A percentile compares a stretch with the other conserved stretches of the same genome.
phyloP scores from a whole-genome alignment of 2,797 vertebrate species.

The Danio kyathit region DNA sequence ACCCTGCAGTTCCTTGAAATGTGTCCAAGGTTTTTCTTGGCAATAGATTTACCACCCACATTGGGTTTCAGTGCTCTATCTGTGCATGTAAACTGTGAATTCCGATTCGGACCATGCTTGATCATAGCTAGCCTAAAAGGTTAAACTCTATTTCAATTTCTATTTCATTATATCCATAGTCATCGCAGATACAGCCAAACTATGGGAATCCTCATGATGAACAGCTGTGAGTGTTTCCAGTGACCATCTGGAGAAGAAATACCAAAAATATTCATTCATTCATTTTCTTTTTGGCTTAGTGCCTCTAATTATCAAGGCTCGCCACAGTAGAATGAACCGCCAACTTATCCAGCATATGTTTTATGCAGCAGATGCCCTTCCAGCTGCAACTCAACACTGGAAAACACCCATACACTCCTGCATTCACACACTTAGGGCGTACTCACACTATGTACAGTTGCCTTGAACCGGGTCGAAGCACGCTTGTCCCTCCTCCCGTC shows the following conservation, averaged over 20 bases:
- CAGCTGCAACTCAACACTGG: too few species aligned
- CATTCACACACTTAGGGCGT: too few species aligned
- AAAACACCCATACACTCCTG: too few species aligned
- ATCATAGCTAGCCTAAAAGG: slow-evolving; percentile 32
- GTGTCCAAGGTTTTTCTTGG: slow-evolving; percentile 35
- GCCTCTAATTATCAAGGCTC: too few species aligned
- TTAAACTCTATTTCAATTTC: slow-evolving; percentile 6
- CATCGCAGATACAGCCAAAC: slow-evolving; percentile 16
- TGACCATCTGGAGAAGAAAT: slow-evolving; percentile 53
- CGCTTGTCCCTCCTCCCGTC: too few species aligned
- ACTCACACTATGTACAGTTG: too few species aligned
- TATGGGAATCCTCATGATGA: slow-evolving; percentile 25
- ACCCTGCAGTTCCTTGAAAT: slow-evolving; percentile 33
- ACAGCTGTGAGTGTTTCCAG: slow-evolving; percentile 51
- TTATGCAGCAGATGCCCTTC: too few species aligned
- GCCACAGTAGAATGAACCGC: too few species aligned
- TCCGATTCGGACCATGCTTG: slow-evolving; percentile 32
- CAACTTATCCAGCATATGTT: too few species aligned
- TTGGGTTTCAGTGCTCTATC: slow-evolving; percentile 38
- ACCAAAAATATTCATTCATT: too few species aligned
- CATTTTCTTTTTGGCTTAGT: too few species aligned
- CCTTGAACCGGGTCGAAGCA: too few species aligned
- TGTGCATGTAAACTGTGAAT: slow-evolving; percentile 35
- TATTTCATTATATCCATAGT: slow-evolving; percentile 14
- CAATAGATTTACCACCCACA: slow-evolving; percentile 34